Base-by-base conservation (phyloP, 2,797 vertebrate species). In the Acropternis orthonyx region DNA sequence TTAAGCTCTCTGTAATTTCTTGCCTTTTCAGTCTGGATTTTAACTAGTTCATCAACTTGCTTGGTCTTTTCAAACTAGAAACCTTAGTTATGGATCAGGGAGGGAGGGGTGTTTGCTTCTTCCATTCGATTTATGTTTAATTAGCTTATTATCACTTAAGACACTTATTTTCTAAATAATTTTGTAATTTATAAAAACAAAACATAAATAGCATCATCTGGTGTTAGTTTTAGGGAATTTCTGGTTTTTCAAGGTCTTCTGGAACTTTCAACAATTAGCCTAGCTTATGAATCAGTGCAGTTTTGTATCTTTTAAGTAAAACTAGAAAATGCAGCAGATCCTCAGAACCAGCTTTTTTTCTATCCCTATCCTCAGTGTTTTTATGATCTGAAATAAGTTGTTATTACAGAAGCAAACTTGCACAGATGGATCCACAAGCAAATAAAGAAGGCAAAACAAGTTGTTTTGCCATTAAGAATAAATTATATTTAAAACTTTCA, bases 171-270 rank as follows among this genome's bases (percentile, higher is more conserved):
- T 87, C n/a, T 49, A 46, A 67, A 87, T n/a, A 0, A 6, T 22
- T 80, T 44, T 36, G 22, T 32, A 74, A 68, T 85, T 82, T 67
- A 32, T 39, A 18, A n/a, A 88, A 72, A 20, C 16, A 46, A 92
- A 85, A 13, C 67, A 95, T 72, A 75, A 88, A 95, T 43, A 89
- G 44, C 82, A 95, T 88, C 66, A 83, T 46, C 79, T 91, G 78
- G 79, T 92, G 68, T 81, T 89, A 83, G 34, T 44, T 96, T 71
- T 49, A 61, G 28, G 75, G 59, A 89, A 94, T 82, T 76, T 92
- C 84, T 93, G 39, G 9, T 23, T 90, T 20, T 61, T 16, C 10
- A 37, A 66, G n/a, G 17, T 71, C 49, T 91, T 89, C 48, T 78
- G 49, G 76, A 85, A 75, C 13, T 46, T 91, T 80, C 82, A 54